These are phyloP conservation scores for Neomorphus geoffroyi DNA, from an alignment of 2,797 vertebrate species.

Conservation along the genomic window DNA sequence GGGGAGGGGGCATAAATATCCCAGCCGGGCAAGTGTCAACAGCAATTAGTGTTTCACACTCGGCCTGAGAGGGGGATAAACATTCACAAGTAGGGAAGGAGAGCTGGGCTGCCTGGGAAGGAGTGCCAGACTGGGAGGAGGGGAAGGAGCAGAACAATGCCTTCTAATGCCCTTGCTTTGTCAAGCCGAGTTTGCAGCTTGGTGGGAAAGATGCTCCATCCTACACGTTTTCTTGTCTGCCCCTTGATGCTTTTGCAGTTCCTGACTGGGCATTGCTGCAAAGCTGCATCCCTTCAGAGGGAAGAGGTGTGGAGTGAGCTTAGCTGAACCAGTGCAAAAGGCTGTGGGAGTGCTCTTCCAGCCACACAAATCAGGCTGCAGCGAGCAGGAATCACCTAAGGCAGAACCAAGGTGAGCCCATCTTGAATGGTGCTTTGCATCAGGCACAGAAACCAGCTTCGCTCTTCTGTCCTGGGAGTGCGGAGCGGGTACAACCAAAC, in stretches of 20 bases:
- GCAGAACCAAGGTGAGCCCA: background rate
- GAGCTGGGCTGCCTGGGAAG: background rate
- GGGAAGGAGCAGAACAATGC: background rate
- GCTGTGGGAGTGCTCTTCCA: background rate
- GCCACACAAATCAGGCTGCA: background rate
- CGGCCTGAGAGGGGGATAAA: background rate
- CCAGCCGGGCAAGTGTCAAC: constrained; percentile 38
- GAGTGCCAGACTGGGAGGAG: constrained; percentile 55
- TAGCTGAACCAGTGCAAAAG: background rate
- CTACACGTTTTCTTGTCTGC: background rate
- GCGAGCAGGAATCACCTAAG: accelerated
- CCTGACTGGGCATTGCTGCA: background rate
- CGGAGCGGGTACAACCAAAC: background rate
- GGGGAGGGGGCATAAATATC: background rate
- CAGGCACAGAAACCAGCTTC: accelerated
- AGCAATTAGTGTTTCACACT: constrained; percentile 58
- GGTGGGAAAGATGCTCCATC: background rate
- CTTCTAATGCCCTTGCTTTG: background rate
- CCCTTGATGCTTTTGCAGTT: background rate
- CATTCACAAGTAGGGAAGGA: background rate
- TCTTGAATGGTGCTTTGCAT: background rate
- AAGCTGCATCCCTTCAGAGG: background rate
- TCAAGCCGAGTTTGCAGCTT: background rate
- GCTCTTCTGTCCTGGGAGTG: accelerated
- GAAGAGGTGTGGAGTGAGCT: background rate